A percentile compares a stretch with the other conserved stretches of the same genome.
phyloP scores from a whole-genome alignment of 2,113 vertebrate species.

The Rhinopomastus cyanomelas region DNA sequence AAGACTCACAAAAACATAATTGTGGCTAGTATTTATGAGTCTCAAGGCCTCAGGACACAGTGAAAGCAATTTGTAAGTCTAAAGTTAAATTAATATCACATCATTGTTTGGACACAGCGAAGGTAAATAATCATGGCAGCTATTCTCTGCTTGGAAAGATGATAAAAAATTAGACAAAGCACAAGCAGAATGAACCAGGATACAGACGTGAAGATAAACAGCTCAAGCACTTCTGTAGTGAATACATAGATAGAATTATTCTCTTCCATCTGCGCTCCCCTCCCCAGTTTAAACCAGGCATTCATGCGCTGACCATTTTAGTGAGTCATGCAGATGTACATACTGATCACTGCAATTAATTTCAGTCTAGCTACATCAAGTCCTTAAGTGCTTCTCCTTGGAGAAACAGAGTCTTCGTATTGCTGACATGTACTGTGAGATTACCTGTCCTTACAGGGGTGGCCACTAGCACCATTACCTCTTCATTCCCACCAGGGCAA shows the following conservation, averaged over 20 bases:
- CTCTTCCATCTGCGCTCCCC: too few species aligned
- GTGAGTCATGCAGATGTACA: neutral
- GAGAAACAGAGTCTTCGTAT: neutral
- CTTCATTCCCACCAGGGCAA: neutral
- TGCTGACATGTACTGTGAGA: neutral
- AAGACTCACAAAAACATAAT: constrained; percentile 9
- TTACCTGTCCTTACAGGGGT: neutral
- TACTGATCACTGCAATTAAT: neutral
- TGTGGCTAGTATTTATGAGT: constrained; percentile 26
- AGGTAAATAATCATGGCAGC: neutral
- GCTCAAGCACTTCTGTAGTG: neutral
- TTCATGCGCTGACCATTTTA: neutral
- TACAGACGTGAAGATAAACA: neutral
- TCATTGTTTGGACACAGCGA: constrained; percentile 17
- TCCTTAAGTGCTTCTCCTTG: neutral
- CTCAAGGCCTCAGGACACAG: constrained; percentile 8
- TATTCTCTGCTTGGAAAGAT: neutral
- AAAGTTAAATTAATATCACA: constrained; percentile 20
- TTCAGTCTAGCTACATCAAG: neutral
- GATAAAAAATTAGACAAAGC: neutral
- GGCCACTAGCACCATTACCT: neutral
- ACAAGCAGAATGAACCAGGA: neutral
- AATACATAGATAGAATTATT: too few species aligned
- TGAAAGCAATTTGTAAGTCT: constrained; percentile 12
- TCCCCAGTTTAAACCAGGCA: neutral